Evolutionary conservation across 2,888 invertebrate species (phyloP).

Genomic region (Ephialtes manifestator): DNA sequence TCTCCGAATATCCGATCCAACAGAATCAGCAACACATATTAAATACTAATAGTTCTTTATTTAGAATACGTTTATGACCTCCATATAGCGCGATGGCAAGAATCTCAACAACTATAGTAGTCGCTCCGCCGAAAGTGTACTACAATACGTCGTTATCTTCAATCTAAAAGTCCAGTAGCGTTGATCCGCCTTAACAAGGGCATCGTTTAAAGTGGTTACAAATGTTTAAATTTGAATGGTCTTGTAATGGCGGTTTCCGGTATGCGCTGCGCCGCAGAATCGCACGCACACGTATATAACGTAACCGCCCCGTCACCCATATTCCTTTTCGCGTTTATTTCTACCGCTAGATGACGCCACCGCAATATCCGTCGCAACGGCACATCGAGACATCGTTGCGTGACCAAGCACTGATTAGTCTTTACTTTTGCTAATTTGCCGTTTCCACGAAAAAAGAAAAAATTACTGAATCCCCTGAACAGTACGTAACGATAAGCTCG

Average conservation of each 20-base stretch:
- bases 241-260: constrained; percentile 66
- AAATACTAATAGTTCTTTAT: neutral
- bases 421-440: constrained; percentile 4
- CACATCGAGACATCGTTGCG: constrained; percentile 19
- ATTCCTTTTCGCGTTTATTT: constrained; percentile 11
- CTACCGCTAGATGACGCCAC: constrained; percentile 65
- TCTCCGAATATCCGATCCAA: neutral
- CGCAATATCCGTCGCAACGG: constrained; percentile 24
- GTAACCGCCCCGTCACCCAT: constrained; percentile 46
- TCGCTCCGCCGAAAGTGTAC: constrained; percentile 36
- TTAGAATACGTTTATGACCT: constrained; percentile 15
- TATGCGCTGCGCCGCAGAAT: constrained; percentile 38
- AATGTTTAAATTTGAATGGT: constrained; percentile 69
- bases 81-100: neutral
- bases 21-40: neutral
- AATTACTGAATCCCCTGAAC: neutral
- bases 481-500: constrained; percentile 19
- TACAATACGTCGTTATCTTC: constrained; percentile 63
- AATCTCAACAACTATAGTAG: constrained; percentile 13
- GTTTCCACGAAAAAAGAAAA: constrained; percentile 17
- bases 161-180: constrained; percentile 52
- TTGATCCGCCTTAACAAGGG: constrained; percentile 59
- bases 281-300: neutral
- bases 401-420: constrained; percentile 14
- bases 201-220: constrained; percentile 53